These are phyloP conservation scores for Botia kubotai DNA, from an alignment of 2,797 vertebrate species.

Conservation along the genomic window DNA sequence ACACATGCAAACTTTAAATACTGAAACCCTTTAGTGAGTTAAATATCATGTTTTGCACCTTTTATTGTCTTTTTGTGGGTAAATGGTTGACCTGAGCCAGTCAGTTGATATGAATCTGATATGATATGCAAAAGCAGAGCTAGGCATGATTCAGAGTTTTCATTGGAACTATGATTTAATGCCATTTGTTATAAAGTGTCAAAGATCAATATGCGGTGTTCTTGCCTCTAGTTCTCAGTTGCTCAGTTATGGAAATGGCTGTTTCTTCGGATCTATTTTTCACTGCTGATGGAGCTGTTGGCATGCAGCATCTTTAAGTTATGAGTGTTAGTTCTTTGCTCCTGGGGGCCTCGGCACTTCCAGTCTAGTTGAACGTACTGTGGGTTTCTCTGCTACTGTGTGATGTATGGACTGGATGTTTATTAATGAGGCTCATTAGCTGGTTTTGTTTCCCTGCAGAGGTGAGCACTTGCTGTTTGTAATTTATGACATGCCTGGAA, in stretches of 20 bases:
- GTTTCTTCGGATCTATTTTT: not conserved
- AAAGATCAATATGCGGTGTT: not conserved
- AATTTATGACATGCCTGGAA: not conserved
- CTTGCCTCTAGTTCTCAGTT: not conserved
- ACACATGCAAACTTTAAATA: too few species aligned
- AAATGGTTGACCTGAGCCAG: too few species aligned
- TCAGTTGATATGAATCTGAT: too few species aligned
- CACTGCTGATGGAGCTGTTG: not conserved
- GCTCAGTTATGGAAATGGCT: not conserved
- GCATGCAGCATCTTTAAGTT: slow-evolving; percentile 3
- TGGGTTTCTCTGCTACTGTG: slow-evolving; percentile 9
- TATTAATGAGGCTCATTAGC: slow-evolving; percentile 31
- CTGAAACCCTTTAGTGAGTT: too few species aligned
- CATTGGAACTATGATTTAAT: too few species aligned
- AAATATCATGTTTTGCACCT: too few species aligned
- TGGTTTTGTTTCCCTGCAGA: slow-evolving; percentile 10
- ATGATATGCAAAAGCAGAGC: too few species aligned
- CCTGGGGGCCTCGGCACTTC: not conserved
- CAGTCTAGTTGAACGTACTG: not conserved
- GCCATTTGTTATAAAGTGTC: not conserved
- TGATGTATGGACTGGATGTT: slow-evolving; percentile 24
- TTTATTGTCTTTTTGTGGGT: too few species aligned
- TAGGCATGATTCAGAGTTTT: too few species aligned
- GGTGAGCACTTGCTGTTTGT: not conserved
- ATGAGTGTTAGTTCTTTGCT: slow-evolving; percentile 10